Percentiles rank a stretch among this genome's conserved stretches.
Evolutionary conservation across 2,888 invertebrate genomes (phyloP).

Genomic region (Exocentrus adspersus): DNA sequence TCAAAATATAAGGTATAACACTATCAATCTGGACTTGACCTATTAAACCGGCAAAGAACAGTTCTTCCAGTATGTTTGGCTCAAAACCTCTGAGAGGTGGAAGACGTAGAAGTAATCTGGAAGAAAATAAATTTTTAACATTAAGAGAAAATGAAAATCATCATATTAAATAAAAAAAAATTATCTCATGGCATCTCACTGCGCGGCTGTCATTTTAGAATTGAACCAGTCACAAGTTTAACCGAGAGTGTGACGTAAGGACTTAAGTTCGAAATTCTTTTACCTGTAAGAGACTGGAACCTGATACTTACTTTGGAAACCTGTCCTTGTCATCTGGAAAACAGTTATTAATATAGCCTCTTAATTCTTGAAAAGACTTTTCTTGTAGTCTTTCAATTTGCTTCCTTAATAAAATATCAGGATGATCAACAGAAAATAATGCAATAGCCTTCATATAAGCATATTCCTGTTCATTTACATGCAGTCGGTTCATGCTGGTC

Average conservation of each 20-base stretch:
- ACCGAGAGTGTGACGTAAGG: too few relatives aligned
- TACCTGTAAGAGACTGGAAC: too few relatives aligned
- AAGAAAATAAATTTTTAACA: slow-evolving; percentile 33
- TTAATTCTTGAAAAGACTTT: slow-evolving; percentile 70
- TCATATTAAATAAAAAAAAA: too few relatives aligned
- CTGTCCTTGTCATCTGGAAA: slow-evolving; percentile 66
- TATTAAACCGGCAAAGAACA: slow-evolving; percentile 91
- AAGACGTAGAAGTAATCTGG: slow-evolving; percentile 74
- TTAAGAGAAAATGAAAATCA: too few relatives aligned
- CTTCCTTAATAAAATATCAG: slow-evolving; percentile 63
- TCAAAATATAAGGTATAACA: slow-evolving; percentile 92
- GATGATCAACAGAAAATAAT: slow-evolving; percentile 69
- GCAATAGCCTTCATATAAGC: slow-evolving; percentile 88
- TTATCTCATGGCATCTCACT: too few relatives aligned
- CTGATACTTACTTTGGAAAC: slow-evolving; percentile 66
- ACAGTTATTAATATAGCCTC: slow-evolving; percentile 63
- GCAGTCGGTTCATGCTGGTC: slow-evolving; percentile 75
- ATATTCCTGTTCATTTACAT: slow-evolving; percentile 85
- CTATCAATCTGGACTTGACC: slow-evolving; percentile 95
- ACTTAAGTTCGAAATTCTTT: too few relatives aligned
- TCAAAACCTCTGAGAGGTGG: slow-evolving; percentile 78
- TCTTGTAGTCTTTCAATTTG: slow-evolving; percentile 72
- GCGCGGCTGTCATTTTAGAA: too few relatives aligned
- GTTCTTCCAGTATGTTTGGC: slow-evolving; percentile 83
- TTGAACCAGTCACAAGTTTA: too few relatives aligned